Conservation (phyloP, 1,140 invertebrate genomes). For the Heliconius hewitsoni region DNA sequence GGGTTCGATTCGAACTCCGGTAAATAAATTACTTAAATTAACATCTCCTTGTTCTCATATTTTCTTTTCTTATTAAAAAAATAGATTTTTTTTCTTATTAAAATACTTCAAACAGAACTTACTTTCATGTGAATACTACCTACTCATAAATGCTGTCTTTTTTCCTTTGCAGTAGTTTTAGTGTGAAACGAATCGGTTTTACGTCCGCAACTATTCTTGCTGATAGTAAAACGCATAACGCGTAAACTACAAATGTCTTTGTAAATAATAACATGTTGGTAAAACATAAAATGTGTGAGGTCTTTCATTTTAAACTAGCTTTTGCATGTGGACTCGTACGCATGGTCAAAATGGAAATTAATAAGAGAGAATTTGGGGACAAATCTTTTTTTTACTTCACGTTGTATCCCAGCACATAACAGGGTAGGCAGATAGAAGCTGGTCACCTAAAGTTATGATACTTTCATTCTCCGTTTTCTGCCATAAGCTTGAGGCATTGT, state of each 20-base stretch:
- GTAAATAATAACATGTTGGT: not conserved
- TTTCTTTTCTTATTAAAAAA: not conserved
- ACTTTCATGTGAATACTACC: not conserved
- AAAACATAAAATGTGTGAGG: not conserved
- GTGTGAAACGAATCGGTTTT: slow-evolving; percentile 7
- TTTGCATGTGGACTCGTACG: no score
- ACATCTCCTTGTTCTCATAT: no score
- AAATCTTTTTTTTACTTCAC: no score
- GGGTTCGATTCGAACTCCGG: no score
- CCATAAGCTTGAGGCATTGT: no score
- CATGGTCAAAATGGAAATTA: not conserved
- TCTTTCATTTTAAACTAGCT: not conserved
- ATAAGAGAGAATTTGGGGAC: no score
- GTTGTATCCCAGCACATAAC: no score
- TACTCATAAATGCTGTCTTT: not conserved
- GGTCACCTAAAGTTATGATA: no score
- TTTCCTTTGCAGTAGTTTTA: slow-evolving; percentile 6
- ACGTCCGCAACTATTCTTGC: slow-evolving; percentile 2
- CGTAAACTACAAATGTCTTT: not conserved
- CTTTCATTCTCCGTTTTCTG: no score
- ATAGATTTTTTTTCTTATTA: not conserved
- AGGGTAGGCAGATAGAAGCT: no score
- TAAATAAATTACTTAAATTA: no score
- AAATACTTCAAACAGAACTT: not conserved
- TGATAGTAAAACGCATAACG: not conserved